Conservation (phyloP, 2,888 invertebrate species). For the Parnassius mnemosyne region DNA sequence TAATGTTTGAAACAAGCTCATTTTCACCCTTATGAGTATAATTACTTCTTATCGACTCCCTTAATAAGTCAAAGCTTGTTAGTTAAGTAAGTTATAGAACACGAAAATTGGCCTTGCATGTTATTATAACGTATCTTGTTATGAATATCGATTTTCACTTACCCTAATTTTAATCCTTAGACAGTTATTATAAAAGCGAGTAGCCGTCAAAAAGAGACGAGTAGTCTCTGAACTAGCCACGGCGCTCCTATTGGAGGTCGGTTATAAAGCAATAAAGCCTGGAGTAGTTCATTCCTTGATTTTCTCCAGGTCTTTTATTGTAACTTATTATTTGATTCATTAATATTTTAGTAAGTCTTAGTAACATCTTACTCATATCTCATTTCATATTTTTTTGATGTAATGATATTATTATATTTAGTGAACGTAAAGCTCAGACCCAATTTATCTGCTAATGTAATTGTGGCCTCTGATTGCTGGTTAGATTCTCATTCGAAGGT, state of each 20-base stretch:
- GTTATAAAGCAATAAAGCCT: slow-evolving; percentile 69
- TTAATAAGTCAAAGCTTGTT: slow-evolving; percentile 21
- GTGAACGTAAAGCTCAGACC: no score
- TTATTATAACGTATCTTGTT: slow-evolving; percentile 60
- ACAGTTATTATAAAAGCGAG: slow-evolving; percentile 63
- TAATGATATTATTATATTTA: no score
- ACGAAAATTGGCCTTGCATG: slow-evolving; percentile 23
- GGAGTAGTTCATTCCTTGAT: slow-evolving; percentile 79
- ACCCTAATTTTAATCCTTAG: slow-evolving; percentile 62
- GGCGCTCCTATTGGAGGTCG: slow-evolving; percentile 64
- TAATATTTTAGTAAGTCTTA: background rate
- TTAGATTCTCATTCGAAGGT: no score
- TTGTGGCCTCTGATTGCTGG: no score
- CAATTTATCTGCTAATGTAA: no score
- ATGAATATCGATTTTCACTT: slow-evolving; percentile 72
- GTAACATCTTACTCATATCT: no score
- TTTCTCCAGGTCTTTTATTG: slow-evolving; percentile 73
- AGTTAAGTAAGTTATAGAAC: slow-evolving; percentile 21
- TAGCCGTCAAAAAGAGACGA: slow-evolving; percentile 41
- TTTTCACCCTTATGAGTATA: no score
- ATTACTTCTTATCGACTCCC: background rate
- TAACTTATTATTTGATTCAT: slow-evolving; percentile 11
- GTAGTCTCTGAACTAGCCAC: slow-evolving; percentile 69
- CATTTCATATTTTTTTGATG: no score
- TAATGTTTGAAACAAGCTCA: no score